These are phyloP conservation scores for Meloidogyne chitwoodi DNA, from an alignment of 1,140 invertebrate species.

Conservation along the genomic window DNA sequence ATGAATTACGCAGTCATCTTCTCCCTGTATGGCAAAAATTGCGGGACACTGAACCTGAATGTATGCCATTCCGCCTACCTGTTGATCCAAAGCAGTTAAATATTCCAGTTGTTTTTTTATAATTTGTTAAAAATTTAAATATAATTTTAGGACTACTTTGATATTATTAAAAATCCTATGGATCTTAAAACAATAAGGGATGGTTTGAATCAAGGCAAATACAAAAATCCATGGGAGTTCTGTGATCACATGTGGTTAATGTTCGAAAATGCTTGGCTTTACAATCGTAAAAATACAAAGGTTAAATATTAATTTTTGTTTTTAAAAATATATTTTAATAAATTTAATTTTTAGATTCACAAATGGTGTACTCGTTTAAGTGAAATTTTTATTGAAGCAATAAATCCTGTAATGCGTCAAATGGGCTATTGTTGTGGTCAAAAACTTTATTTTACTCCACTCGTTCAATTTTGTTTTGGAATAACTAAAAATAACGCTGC, in stretches of 20 bases:
- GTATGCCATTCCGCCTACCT: conserved; percentile 87
- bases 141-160: conserved; percentile 83
- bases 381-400: conserved; percentile 94
- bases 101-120: conserved; percentile 40
- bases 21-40: conserved; percentile 92
- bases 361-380: conserved; percentile 70
- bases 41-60: conserved; percentile 81
- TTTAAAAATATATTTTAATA: conserved; percentile 67
- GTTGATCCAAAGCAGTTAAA: conserved; percentile 74
- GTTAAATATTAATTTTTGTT: conserved; percentile 86
- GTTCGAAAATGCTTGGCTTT: conserved; percentile 99
- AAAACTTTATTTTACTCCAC: conserved; percentile 97
- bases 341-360: not conserved
- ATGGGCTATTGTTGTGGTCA: conserved; percentile 97
- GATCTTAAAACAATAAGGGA: conserved; percentile 91
- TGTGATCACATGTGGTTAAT: conserved; percentile 99
- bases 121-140: not conserved
- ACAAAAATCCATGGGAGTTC: conserved; percentile 96
- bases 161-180: conserved; percentile 96
- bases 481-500: conserved; percentile 69
- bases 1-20: conserved; percentile 82
- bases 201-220: conserved; percentile 83
- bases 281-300: conserved; percentile 93
- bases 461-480: conserved; percentile 96
- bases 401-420: conserved; percentile 95